Evolutionary conservation across 2,113 vertebrate species (phyloP).

Genomic region (Tapirus terrestris): DNA sequence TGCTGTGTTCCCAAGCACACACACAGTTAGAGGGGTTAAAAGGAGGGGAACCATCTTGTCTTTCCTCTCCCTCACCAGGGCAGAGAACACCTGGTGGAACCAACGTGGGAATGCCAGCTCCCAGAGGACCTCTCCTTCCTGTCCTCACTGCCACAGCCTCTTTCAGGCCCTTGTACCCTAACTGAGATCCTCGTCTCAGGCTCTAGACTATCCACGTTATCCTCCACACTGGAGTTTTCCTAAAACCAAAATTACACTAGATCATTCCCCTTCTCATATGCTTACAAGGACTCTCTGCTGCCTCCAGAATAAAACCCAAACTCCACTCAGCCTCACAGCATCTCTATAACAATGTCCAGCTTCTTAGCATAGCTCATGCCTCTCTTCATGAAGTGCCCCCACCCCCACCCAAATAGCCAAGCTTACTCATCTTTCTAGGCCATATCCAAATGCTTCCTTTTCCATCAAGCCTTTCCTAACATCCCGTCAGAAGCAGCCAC

Average conservation of each 20-base stretch:
- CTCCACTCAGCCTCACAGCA: background rate
- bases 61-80: background rate
- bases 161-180: background rate
- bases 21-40: background rate
- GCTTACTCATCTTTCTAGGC: conserved; percentile 10
- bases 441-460: background rate
- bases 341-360: background rate
- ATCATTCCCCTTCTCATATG: background rate
- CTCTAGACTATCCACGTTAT: background rate
- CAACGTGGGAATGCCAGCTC: background rate
- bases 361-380: background rate
- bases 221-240: conserved; percentile 8
- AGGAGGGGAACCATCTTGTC: background rate
- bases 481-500: background rate
- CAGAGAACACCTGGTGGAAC: background rate
- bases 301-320: background rate
- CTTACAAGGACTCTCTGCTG: background rate
- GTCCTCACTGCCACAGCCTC: background rate
- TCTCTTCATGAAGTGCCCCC: background rate
- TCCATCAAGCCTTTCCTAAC: background rate
- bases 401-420: background rate
- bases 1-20: background rate
- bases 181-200: background rate
- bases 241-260: background rate
- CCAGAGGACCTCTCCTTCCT: background rate